Evolutionary conservation across 2,113 vertebrate genomes (phyloP).

Genomic region (Colossoma macropomum): DNA sequence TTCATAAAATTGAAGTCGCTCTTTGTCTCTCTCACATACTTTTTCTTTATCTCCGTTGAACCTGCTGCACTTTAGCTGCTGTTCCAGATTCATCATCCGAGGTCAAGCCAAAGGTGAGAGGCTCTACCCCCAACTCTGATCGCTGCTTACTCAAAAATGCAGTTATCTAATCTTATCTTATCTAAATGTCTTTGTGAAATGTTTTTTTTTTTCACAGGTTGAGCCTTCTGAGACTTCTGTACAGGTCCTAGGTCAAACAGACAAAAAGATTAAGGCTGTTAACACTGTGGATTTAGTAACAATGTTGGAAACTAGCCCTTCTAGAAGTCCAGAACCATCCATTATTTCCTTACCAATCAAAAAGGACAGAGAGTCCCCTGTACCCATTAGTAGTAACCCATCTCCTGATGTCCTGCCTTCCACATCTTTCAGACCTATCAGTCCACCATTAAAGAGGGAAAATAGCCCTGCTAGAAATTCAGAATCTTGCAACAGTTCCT

Average conservation of each 20-base stretch:
- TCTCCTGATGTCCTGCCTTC: neutral
- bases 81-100: constrained; percentile 18
- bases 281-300: neutral
- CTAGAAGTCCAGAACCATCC: neutral
- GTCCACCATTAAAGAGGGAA: neutral
- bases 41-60: neutral
- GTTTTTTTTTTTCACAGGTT: neutral
- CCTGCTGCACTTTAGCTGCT: neutral
- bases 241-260: too few relatives aligned
- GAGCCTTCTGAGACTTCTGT: constrained; percentile 76
- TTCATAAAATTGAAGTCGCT: too few relatives aligned
- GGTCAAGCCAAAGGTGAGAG: constrained; percentile 37
- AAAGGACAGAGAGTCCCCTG: constrained; percentile 9
- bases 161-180: neutral
- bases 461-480: neutral
- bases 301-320: neutral
- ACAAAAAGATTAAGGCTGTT: neutral
- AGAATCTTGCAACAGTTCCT: neutral
- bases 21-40: too few relatives aligned
- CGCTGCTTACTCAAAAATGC: neutral
- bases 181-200: neutral
- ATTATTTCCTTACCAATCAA: neutral
- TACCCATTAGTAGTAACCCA: neutral
- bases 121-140: neutral
- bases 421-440: neutral